Percentiles rank a stretch among this genome's conserved stretches.
Evolutionary conservation across 2,888 invertebrate species (phyloP).

Genomic region (Leptinotarsa tumamoca): DNA sequence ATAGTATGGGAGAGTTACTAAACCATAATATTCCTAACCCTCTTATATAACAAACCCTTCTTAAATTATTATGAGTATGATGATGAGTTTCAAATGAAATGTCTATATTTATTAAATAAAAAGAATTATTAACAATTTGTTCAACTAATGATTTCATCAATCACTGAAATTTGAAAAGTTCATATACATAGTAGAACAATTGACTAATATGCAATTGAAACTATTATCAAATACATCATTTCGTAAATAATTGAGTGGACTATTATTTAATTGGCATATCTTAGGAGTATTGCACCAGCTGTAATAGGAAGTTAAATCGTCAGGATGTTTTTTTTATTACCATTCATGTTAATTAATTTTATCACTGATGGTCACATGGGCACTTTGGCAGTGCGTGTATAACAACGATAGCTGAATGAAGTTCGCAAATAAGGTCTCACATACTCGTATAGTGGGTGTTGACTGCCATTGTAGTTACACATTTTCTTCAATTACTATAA

Average conservation of each 20-base stretch:
- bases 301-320: conserved; percentile 20
- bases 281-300: not conserved
- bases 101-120: too few species aligned
- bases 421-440: conserved; percentile 3
- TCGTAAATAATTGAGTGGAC: conserved; percentile 15
- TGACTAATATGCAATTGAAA: conserved; percentile 21
- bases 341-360: conserved; percentile 21
- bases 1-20: too few species aligned
- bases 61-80: too few species aligned
- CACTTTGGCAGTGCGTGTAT: conserved; percentile 2
- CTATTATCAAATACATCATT: conserved; percentile 15
- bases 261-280: conserved; percentile 22
- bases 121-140: too few species aligned
- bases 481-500: not conserved
- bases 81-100: too few species aligned
- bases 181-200: conserved; percentile 15
- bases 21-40: too few species aligned
- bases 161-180: not conserved
- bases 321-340: conserved; percentile 19
- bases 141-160: not conserved
- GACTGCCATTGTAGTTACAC: not conserved
- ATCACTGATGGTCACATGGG: conserved; percentile 12
- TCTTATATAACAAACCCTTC: too few species aligned
- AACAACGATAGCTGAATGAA: not conserved
- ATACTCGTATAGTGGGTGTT: not conserved